A percentile compares a stretch with the other conserved stretches of the same genome.
Conservation (phyloP, 2,797 vertebrate genomes). For the Chelon labrosus region DNA sequence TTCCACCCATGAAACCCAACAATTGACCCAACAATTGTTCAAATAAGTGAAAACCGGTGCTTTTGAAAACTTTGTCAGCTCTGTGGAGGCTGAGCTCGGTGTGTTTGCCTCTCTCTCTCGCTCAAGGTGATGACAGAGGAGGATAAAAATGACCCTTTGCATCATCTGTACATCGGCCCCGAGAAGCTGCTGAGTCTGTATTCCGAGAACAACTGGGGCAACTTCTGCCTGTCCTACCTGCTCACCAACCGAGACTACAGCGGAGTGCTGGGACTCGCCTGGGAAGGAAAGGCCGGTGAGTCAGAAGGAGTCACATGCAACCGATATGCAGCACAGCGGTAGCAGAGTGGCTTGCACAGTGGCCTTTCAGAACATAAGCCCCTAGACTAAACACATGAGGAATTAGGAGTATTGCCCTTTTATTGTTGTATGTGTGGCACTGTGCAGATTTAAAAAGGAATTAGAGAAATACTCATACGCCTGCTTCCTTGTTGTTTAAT, state of each 20-base stretch:
- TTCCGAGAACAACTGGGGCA: constrained; percentile 84
- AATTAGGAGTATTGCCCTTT: too few species aligned
- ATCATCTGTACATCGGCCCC: constrained; percentile 80
- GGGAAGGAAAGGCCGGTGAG: constrained; percentile 86
- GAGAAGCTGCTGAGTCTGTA: constrained; percentile 87
- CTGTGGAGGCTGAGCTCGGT: background rate
- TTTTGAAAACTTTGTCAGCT: background rate
- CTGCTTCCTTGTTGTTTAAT: too few species aligned
- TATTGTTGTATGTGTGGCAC: too few species aligned
- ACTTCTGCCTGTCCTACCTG: constrained; percentile 89
- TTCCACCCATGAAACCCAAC: background rate
- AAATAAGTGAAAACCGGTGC: background rate
- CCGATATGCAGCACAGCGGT: background rate
- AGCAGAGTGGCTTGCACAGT: background rate
- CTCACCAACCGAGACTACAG: constrained; percentile 89
- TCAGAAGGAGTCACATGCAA: constrained; percentile 3
- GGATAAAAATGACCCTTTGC: constrained; percentile 70
- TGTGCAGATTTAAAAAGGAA: background rate
- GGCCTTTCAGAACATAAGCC: background rate
- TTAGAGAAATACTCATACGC: too few species aligned
- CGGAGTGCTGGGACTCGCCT: constrained; percentile 87
- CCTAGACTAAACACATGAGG: too few species aligned
- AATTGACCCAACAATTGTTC: background rate
- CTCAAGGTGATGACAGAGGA: constrained; percentile 78
- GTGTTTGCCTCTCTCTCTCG: background rate